Evolutionary conservation across 2,888 invertebrate genomes (phyloP).

Genomic region (Himalopsyche kuldschensis): DNA sequence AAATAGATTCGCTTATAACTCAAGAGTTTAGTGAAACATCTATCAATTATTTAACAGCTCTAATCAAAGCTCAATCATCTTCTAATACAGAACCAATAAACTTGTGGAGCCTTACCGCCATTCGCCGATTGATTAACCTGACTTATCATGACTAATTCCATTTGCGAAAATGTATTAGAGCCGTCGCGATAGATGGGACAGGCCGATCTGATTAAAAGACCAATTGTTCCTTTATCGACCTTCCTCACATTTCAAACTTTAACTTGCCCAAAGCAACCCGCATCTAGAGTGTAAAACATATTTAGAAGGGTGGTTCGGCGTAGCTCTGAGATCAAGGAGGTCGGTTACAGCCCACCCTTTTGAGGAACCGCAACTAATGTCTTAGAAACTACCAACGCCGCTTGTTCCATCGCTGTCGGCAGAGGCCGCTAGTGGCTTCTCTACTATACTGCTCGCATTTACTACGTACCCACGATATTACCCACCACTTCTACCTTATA

Average conservation of each 20-base stretch:
- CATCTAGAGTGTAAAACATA: slow-evolving; percentile 20
- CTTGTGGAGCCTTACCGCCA: slow-evolving; percentile 5
- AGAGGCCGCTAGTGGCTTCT: slow-evolving; percentile 15
- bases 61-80: background rate
- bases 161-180: slow-evolving; percentile 22
- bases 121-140: slow-evolving; percentile 26
- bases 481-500: background rate
- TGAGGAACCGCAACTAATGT: slow-evolving; percentile 30
- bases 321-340: slow-evolving; percentile 8
- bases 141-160: slow-evolving; percentile 28
- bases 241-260: slow-evolving; percentile 2
- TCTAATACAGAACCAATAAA: slow-evolving; percentile 16
- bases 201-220: slow-evolving; percentile 28
- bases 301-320: slow-evolving; percentile 4
- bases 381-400: slow-evolving; percentile 24
- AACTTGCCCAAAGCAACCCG: slow-evolving; percentile 1
- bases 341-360: slow-evolving; percentile 2
- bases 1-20: background rate
- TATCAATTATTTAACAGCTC: background rate
- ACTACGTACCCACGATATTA: background rate
- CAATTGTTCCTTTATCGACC: slow-evolving; percentile 24
- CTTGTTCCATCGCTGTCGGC: slow-evolving; percentile 6
- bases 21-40: background rate
- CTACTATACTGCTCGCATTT: slow-evolving; percentile 8
- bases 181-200: slow-evolving; percentile 6